A percentile compares a stretch with the other conserved stretches of the same genome.
Conservation (phyloP, 2,797 vertebrate genomes). For the Anguilla anguilla region DNA sequence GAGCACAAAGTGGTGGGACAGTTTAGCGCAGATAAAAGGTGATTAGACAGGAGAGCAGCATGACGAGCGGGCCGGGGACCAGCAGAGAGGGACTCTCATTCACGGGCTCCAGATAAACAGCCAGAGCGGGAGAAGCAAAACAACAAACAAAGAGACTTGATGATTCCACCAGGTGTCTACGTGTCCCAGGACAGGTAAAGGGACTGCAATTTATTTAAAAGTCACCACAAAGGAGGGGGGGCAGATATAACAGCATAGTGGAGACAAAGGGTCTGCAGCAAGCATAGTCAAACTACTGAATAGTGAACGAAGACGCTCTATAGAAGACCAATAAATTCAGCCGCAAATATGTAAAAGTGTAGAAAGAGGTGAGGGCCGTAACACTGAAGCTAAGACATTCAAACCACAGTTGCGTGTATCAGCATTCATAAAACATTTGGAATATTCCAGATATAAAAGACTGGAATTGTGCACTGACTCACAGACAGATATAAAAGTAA, state of each 20-base stretch:
- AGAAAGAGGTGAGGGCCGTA: neutral
- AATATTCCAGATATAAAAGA: neutral
- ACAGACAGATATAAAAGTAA: neutral
- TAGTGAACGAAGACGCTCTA: neutral
- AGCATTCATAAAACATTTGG: neutral
- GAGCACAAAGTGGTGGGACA: conserved; percentile 63
- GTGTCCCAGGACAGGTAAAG: conserved; percentile 68
- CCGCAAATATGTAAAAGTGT: neutral
- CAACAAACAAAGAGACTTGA: conserved; percentile 61
- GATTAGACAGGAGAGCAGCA: conserved; percentile 58
- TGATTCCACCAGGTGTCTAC: conserved; percentile 64
- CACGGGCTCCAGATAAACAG: conserved; percentile 74
- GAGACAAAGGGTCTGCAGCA: neutral
- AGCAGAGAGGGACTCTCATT: conserved; percentile 54
- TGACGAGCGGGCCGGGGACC: conserved; percentile 54
- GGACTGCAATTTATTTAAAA: conserved; percentile 15
- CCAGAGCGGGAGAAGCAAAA: conserved; percentile 62
- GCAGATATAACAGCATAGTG: neutral
- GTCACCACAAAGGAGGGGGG: neutral
- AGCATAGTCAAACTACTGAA: neutral
- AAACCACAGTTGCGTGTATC: neutral
- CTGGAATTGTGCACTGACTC: neutral
- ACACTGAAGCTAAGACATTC: neutral
- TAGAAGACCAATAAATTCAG: neutral
- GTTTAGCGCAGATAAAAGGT: conserved; percentile 67